Evolutionary conservation across 1,140 invertebrate genomes (phyloP), one percentile per base, ranked within the genome.

Genomic region (Melanaphis sacchari): DNA sequence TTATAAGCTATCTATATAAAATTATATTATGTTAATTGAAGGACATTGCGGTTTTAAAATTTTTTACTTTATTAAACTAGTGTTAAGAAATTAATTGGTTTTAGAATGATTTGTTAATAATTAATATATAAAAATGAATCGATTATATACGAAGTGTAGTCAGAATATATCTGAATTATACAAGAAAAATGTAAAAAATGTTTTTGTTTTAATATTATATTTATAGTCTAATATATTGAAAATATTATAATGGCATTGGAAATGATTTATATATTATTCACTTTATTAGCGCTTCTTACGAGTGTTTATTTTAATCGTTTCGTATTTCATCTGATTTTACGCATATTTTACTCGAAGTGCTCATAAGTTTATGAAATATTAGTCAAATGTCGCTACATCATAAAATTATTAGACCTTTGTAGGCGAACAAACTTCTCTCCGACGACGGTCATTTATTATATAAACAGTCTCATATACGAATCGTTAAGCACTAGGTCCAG

Each of bases 391-490:
- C 24, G 52, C 38, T 40, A 52, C 36, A 49, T 92, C 66, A n/a
- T 76, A 49, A 82, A 82, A 82, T 92, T 46, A 92, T 92, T 92
- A 82, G 59, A 92, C 91, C n/a, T 52, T 41, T 41, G 40, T 90
- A 66, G 46, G n/a, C 81, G 26, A 93, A 82, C 66, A 93, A 93
- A 93, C 91, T 93, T 93, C 46, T 49, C n/a, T 92, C 38, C 26
- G 43, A 52, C 81, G 46, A 93, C 41, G 91, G 36, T 40, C 91
- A 93, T 93, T 93, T 93, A 52, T 93, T 93, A 93, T 24, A 81
- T 9, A 82, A 46, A 81, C 46, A 52, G 81, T 85, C 76, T 49
- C 91, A 85, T 85, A 41, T 84, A 93, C 36, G 81, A 81, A 85
- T 85, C 91, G 91, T 93, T 93, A 93, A 93, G 91, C 81, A 82